phyloP scores from a whole-genome alignment of 2,113 vertebrate genomes.

The Orycteropus afer region DNA sequence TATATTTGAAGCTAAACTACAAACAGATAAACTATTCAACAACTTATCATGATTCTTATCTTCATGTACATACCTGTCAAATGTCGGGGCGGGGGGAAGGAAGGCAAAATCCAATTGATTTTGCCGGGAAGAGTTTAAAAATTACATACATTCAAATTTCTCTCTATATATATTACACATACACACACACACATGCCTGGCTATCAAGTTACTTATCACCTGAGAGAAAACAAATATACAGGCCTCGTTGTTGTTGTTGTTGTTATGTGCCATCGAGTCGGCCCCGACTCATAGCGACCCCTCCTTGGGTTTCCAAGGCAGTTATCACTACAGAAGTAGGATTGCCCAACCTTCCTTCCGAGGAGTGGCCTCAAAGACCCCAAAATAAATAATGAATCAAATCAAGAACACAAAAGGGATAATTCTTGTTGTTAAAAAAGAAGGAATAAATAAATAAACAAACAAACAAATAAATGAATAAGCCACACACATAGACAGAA shows the following conservation, averaged over 20 bases:
- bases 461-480: background rate
- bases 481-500: background rate
- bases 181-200: background rate
- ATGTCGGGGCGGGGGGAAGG: background rate
- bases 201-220: conserved; percentile 52
- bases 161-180: background rate
- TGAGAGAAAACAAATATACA: conserved; percentile 7
- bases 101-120: conserved; percentile 74
- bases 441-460: background rate
- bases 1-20: conserved; percentile 83
- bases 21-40: conserved; percentile 84
- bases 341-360: no score
- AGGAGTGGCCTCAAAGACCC: no score
- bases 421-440: background rate
- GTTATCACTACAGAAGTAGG: no score
- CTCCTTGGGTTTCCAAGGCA: no score
- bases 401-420: background rate
- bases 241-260: no score
- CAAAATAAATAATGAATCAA: conserved; percentile 40
- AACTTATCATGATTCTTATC: conserved; percentile 84
- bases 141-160: background rate
- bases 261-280: no score
- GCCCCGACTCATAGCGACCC: no score
- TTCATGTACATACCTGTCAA: conserved; percentile 80
- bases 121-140: conserved; percentile 55